phyloP scores from a whole-genome alignment of 1,140 invertebrate genomes.

The Ptiloglossa arizonensis region DNA sequence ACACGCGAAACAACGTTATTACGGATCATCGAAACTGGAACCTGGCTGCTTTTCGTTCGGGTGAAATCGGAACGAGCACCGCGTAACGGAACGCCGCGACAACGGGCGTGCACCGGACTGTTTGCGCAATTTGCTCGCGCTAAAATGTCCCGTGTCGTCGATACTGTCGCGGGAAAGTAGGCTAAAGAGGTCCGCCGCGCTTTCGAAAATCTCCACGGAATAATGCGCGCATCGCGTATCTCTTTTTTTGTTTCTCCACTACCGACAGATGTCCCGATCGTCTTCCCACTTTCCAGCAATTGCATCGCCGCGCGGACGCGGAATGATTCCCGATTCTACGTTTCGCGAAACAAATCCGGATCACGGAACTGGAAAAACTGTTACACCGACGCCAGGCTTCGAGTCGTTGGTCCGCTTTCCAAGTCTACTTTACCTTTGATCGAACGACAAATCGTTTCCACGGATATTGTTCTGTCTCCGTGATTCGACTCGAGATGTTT shows the following conservation, averaged over 20 bases:
- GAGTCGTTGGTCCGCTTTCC: no score
- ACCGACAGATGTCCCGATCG: no score
- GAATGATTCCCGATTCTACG: no score
- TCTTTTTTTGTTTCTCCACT: neutral
- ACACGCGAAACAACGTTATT: neutral
- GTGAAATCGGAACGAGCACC: conserved; percentile 9
- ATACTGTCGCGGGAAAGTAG: conserved; percentile 29
- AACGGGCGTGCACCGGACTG: neutral
- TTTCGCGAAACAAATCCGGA: no score
- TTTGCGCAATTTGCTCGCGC: conserved; percentile 9
- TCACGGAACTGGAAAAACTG: no score
- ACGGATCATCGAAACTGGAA: neutral
- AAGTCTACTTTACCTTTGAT: no score
- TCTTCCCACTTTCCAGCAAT: neutral
- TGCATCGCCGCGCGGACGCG: no score
- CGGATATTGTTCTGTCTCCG: no score
- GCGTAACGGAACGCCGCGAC: conserved; percentile 18
- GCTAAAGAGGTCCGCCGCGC: neutral
- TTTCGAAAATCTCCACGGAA: neutral
- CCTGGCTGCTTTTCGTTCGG: neutral
- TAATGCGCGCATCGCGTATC: no score
- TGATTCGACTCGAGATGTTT: no score
- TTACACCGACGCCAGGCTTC: no score
- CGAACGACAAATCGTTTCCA: no score
- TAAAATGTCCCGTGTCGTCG: conserved; percentile 19